phyloP scores from a whole-genome alignment of 1,140 invertebrate species.

The Drosophila rufa region DNA sequence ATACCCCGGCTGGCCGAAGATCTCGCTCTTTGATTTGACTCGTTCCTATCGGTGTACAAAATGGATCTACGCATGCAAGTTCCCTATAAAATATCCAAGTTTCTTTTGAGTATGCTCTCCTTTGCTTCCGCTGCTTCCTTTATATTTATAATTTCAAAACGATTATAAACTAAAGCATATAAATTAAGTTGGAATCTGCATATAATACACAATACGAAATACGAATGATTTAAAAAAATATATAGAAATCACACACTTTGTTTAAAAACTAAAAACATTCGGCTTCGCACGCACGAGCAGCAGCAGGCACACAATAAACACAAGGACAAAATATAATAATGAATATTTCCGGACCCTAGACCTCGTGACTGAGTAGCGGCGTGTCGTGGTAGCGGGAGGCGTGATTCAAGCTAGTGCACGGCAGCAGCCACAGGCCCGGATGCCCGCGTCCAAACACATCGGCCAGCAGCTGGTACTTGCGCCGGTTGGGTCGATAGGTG shows the following conservation, averaged over 20 bases:
- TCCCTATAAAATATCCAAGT: constrained; percentile 59
- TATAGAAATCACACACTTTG: constrained; percentile 46
- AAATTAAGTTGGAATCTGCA: constrained; percentile 59
- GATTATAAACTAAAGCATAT: constrained; percentile 63
- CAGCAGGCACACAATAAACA: constrained; percentile 36
- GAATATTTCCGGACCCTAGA: constrained; percentile 82
- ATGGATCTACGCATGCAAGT: constrained; percentile 53
- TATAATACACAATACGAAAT: constrained; percentile 62
- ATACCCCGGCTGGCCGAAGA: constrained; percentile 43
- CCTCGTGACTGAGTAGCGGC: constrained; percentile 87
- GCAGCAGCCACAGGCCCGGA: constrained; percentile 88
- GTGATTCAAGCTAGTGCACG: constrained; percentile 87
- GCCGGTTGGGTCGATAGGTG: constrained; percentile 88
- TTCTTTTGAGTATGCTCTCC: constrained; percentile 57
- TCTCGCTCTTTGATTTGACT: constrained; percentile 1
- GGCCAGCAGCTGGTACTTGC: constrained; percentile 89
- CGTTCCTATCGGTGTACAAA: constrained; percentile 37
- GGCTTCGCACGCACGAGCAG: background rate
- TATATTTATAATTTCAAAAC: constrained; percentile 52
- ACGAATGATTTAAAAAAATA: constrained; percentile 27
- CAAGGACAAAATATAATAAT: constrained; percentile 47
- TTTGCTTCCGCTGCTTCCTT: constrained; percentile 16
- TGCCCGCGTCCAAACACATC: constrained; percentile 93
- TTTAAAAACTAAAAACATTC: constrained; percentile 53
- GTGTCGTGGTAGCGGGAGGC: constrained; percentile 86